Percentiles rank a stretch among this genome's conserved stretches.
Conservation (phyloP, 1,140 invertebrate species). For the Hylaeus volcanicus region DNA sequence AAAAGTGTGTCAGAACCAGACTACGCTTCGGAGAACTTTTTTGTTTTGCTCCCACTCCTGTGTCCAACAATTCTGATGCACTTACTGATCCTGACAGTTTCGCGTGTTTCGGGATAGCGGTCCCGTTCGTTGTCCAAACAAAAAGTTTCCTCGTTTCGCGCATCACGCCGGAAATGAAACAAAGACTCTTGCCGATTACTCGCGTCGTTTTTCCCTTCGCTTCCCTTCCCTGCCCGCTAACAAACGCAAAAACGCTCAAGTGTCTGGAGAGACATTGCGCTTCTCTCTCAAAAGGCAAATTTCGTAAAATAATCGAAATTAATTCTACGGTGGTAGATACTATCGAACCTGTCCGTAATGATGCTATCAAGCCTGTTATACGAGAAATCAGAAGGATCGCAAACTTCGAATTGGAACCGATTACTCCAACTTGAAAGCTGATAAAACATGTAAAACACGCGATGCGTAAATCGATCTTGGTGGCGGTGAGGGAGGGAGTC, state of each 20-base stretch:
- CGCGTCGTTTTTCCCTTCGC: too few species aligned
- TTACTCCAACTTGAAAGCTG: too few species aligned
- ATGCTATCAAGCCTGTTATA: too few species aligned
- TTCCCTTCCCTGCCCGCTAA: too few species aligned
- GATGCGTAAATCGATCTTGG: too few species aligned
- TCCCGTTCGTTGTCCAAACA: slow-evolving; percentile 6
- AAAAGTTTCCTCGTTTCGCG: slow-evolving; percentile 39
- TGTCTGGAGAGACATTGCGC: not conserved
- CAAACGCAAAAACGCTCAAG: not conserved
- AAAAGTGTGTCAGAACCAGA: slow-evolving; percentile 46
- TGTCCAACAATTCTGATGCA: slow-evolving; percentile 41
- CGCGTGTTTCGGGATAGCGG: slow-evolving; percentile 19
- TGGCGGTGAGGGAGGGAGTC: too few species aligned
- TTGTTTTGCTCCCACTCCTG: slow-evolving; percentile 1
- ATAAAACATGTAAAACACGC: too few species aligned
- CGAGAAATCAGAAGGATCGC: too few species aligned
- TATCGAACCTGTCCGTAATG: too few species aligned
- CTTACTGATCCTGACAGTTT: slow-evolving; percentile 43
- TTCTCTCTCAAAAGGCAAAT: not conserved
- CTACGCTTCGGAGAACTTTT: slow-evolving; percentile 27
- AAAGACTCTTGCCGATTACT: slow-evolving; percentile 10
- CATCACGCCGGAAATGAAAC: slow-evolving; percentile 20
- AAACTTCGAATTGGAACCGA: too few species aligned
- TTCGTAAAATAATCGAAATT: not conserved
- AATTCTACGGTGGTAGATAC: too few species aligned